A percentile compares a stretch with the other conserved stretches of the same genome.
Evolutionary conservation across 2,888 invertebrate genomes (phyloP).

Genomic region (Incurvaria masculella): DNA sequence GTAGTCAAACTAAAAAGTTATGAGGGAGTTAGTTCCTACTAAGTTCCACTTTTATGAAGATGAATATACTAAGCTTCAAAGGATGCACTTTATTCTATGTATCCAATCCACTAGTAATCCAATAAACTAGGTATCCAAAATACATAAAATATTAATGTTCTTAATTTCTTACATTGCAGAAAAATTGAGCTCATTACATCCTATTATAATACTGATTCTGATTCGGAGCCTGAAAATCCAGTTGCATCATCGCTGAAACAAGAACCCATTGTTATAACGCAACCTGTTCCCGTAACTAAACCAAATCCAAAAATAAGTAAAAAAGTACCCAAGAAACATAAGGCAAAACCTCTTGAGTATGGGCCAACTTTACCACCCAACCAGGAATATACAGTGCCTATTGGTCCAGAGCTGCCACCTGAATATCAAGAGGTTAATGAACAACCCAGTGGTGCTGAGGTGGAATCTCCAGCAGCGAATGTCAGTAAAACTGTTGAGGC

Average conservation of each 20-base stretch:
- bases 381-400: conserved; percentile 33
- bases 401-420: conserved; percentile 42
- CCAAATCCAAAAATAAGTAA: conserved; percentile 13
- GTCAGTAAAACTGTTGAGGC: conserved; percentile 19
- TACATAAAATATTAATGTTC: no score
- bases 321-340: conserved; percentile 28
- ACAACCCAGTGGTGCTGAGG: background rate
- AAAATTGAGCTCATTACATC: conserved; percentile 59
- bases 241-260: conserved; percentile 17
- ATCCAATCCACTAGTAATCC: no score
- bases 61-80: no score
- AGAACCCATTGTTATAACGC: conserved; percentile 15
- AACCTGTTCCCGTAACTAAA: conserved; percentile 12
- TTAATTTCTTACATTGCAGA: conserved; percentile 24
- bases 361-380: conserved; percentile 38
- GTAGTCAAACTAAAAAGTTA: no score
- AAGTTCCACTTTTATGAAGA: no score
- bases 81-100: no score
- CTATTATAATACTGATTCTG: conserved; percentile 52
- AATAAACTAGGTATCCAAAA: no score
- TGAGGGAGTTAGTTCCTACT: no score
- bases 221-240: conserved; percentile 39
- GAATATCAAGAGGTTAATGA: conserved; percentile 15
- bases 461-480: conserved; percentile 5
- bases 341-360: conserved; percentile 29